Evolutionary conservation across 2,797 vertebrate species (phyloP).

Genomic region (Smutsia gigantea): DNA sequence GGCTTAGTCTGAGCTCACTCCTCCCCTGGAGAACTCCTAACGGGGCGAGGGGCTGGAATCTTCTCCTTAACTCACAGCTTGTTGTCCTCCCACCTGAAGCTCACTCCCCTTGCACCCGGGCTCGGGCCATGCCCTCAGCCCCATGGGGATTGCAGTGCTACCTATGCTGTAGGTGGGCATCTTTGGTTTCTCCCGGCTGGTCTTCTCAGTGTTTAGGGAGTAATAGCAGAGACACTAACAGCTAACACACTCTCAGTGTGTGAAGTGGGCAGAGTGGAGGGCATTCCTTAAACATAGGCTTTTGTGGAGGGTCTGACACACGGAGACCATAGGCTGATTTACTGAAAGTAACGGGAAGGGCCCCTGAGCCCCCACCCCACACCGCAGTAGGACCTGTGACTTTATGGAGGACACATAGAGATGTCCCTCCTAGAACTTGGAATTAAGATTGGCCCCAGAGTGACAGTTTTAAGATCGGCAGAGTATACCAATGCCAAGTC

Average conservation of each 20-base stretch:
- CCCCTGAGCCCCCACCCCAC: not conserved
- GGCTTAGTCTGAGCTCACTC: not conserved
- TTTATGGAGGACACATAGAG: not conserved
- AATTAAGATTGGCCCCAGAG: not conserved
- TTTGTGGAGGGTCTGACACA: not conserved
- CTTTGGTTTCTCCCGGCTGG: not conserved
- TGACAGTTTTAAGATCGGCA: not conserved
- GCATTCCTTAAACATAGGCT: not conserved
- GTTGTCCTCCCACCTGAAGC: not conserved
- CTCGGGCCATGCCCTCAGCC: rapidly evolving
- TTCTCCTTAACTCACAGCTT: not conserved
- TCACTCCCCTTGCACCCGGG: not conserved
- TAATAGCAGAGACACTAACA: not conserved
- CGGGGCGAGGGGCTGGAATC: not conserved
- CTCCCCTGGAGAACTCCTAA: not conserved
- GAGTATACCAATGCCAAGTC: not conserved
- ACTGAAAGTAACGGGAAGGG: not conserved
- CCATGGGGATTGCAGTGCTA: not conserved
- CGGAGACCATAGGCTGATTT: not conserved
- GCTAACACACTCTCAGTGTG: not conserved
- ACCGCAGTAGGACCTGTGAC: not conserved
- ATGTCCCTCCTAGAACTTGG: not conserved
- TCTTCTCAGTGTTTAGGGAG: not conserved
- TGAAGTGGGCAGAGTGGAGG: not conserved
- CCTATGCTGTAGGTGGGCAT: not conserved